A percentile compares a stretch with the other conserved stretches of the same genome.
These are phyloP conservation scores for Strix occidentalis DNA, from an alignment of 2,797 vertebrate genomes.

Conservation along the genomic window DNA sequence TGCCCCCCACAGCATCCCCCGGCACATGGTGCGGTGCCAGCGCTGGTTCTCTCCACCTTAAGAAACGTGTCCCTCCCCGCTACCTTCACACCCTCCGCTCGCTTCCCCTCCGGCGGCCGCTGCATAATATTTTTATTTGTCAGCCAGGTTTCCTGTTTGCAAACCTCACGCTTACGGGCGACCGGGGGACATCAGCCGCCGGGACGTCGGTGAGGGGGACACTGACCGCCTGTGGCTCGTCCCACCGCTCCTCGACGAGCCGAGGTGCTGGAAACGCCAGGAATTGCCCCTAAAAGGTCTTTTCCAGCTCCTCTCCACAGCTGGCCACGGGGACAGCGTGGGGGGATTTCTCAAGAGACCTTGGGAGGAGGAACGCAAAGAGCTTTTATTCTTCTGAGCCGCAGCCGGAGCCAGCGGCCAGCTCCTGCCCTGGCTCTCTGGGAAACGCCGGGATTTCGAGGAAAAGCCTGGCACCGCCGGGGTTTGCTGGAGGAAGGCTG, in stretches of 20 bases:
- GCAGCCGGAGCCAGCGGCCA: neutral
- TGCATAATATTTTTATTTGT: neutral
- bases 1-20: neutral
- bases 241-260: neutral
- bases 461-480: neutral
- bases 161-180: neutral
- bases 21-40: accelerated
- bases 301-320: neutral
- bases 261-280: neutral
- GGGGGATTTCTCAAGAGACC: neutral
- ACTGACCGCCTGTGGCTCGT: accelerated
- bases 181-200: accelerated
- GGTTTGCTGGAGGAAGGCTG: neutral
- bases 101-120: neutral
- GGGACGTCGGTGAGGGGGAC: neutral
- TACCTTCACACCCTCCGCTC: neutral
- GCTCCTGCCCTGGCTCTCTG: neutral
- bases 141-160: constrained; percentile 3
- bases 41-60: neutral
- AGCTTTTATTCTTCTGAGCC: neutral
- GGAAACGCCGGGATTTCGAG: neutral
- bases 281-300: neutral
- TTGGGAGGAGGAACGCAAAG: neutral
- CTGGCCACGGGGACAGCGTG: neutral
- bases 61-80: neutral